phyloP scores from a whole-genome alignment of 2,113 vertebrate species.

The Scolopax mira region DNA sequence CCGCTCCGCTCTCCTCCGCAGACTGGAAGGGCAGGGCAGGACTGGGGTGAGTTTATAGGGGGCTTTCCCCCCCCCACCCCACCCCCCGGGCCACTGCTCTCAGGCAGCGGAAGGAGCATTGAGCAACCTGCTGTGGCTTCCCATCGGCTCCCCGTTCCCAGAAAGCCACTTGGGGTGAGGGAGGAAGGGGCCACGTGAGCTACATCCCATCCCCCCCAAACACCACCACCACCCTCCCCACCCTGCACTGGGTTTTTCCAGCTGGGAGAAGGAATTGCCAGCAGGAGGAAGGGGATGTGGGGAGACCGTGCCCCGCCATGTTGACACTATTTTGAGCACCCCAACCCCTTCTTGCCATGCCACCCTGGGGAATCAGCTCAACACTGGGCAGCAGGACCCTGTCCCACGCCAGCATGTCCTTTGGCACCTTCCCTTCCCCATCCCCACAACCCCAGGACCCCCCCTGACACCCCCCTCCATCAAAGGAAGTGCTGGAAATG shows the following conservation, averaged over 20 bases:
- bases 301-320: rapidly evolving
- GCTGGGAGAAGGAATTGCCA: not conserved
- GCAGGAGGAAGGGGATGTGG: not conserved
- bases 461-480: too few relatives aligned
- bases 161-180: not conserved
- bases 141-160: rapidly evolving
- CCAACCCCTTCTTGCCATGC: not conserved
- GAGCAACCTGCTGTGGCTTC: not conserved
- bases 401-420: rapidly evolving
- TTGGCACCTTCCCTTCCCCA: not conserved
- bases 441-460: not conserved
- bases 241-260: not conserved
- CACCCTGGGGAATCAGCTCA: not conserved
- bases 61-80: not conserved
- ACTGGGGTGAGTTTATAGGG: rapidly evolving
- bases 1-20: rapidly evolving
- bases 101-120: not conserved
- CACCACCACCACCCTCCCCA: too few relatives aligned
- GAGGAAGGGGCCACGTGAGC: not conserved
- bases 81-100: rapidly evolving
- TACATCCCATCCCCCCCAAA: too few relatives aligned
- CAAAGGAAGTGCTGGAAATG: not conserved
- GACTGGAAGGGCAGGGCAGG: not conserved
- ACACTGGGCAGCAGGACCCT: not conserved
- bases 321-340: not conserved